Evolutionary conservation across 2,113 vertebrate species (phyloP).

Genomic region (Cromileptes altivelis): DNA sequence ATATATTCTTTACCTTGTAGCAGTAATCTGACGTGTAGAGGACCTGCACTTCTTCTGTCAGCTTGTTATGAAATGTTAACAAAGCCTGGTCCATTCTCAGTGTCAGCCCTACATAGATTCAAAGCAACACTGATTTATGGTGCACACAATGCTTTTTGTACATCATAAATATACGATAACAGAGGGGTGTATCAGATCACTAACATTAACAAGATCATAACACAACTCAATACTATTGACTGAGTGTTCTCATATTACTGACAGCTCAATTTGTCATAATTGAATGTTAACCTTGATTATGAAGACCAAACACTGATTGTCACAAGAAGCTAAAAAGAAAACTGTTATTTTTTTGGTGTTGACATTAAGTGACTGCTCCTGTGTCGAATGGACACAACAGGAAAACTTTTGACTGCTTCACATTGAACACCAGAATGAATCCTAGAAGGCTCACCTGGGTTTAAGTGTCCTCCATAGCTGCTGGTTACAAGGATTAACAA

Average conservation of each 20-base stretch:
- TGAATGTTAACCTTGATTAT: background rate
- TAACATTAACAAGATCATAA: constrained; percentile 11
- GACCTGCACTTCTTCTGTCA: constrained; percentile 71
- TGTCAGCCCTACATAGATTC: constrained; percentile 57
- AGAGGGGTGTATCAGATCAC: constrained; percentile 19
- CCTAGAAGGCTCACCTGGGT: constrained; percentile 62
- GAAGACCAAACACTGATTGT: background rate
- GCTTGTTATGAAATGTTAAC: constrained; percentile 79
- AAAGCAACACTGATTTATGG: constrained; percentile 49
- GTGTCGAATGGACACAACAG: background rate
- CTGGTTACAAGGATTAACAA: constrained; percentile 63
- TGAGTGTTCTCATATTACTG: background rate
- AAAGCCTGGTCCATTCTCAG: constrained; percentile 84
- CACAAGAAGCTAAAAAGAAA: background rate
- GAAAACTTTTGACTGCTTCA: background rate
- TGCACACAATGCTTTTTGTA: constrained; percentile 9
- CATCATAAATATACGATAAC: constrained; percentile 51
- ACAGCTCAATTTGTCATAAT: background rate
- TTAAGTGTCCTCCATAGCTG: constrained; percentile 35
- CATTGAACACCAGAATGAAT: background rate
- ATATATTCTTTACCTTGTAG: constrained; percentile 78
- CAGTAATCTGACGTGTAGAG: constrained; percentile 84
- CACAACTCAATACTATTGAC: background rate
- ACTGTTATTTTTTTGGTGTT: background rate
- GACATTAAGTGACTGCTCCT: background rate